A percentile compares a stretch with the other conserved stretches of the same genome.
phyloP scores from a whole-genome alignment of 2,888 invertebrate genomes.

The Mactromeris polynyma region DNA sequence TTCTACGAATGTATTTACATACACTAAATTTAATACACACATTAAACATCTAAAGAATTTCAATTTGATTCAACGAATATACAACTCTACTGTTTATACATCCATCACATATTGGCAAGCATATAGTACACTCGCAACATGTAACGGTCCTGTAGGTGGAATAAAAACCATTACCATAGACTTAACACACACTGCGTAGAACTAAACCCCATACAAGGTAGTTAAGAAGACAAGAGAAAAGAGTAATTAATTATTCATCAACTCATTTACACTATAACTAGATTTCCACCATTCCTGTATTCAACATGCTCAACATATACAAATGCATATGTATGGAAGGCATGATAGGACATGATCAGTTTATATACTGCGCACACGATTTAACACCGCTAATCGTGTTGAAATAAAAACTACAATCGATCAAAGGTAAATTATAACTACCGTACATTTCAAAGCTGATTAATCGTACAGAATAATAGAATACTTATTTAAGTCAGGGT shows the following conservation, averaged over 20 bases:
- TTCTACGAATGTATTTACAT: too few relatives aligned
- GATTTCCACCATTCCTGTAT: not conserved
- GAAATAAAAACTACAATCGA: conserved; percentile 4
- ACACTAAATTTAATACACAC: too few relatives aligned
- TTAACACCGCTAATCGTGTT: not conserved
- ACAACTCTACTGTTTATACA: not conserved
- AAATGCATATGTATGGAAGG: not conserved
- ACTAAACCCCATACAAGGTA: not conserved
- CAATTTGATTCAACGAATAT: not conserved
- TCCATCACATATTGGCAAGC: not conserved
- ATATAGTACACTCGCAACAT: not conserved
- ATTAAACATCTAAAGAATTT: not conserved
- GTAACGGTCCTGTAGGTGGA: not conserved
- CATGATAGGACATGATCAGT: not conserved
- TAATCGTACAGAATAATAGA: not conserved
- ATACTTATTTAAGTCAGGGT: not conserved
- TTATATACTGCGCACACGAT: not conserved
- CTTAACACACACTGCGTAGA: not conserved
- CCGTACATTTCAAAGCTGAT: not conserved
- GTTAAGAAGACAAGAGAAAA: not conserved
- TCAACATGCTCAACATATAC: not conserved
- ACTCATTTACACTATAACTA: not conserved
- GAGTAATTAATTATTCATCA: not conserved
- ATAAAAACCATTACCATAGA: not conserved
- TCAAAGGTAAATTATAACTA: not conserved